Evolutionary conservation across 2,797 vertebrate genomes (phyloP).

Genomic region (Bradypodion ventrale): DNA sequence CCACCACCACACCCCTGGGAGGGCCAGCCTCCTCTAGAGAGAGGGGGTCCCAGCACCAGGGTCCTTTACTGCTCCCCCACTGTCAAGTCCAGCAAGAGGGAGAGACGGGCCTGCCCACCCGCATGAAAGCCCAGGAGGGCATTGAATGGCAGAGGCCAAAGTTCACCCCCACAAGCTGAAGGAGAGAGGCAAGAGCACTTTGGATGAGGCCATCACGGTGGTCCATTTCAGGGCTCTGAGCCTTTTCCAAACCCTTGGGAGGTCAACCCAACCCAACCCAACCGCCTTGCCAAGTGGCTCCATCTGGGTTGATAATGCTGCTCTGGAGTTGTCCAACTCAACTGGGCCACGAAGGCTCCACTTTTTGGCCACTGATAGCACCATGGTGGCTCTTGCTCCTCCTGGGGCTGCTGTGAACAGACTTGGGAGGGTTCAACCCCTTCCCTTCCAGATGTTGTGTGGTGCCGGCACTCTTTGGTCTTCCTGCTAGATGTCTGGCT

Average conservation of each 20-base stretch:
- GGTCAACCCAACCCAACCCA: neutral
- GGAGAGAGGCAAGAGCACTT: too few relatives aligned
- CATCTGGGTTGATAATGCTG: neutral
- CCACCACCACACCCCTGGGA: too few relatives aligned
- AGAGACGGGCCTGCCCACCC: neutral
- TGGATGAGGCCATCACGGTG: too few relatives aligned
- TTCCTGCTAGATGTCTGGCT: too few relatives aligned
- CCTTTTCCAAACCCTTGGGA: neutral
- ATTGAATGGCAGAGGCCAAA: neutral
- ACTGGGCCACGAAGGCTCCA: neutral
- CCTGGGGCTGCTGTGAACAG: too few relatives aligned
- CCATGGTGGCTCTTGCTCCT: too few relatives aligned
- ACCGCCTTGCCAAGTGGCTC: neutral
- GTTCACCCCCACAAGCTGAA: too few relatives aligned
- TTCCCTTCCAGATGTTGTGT: too few relatives aligned
- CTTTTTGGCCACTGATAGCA: too few relatives aligned
- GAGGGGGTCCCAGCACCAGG: neutral
- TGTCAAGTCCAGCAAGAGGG: neutral
- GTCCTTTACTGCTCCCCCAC: neutral
- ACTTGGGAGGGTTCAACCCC: too few relatives aligned
- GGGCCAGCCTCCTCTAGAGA: slow-evolving; percentile 16
- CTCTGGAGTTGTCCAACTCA: neutral
- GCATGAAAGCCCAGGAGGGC: neutral
- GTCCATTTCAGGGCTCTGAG: too few relatives aligned
- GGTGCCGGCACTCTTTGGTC: too few relatives aligned